Evolutionary conservation across 2,113 vertebrate species (phyloP).

Genomic region (Sitta europaea): DNA sequence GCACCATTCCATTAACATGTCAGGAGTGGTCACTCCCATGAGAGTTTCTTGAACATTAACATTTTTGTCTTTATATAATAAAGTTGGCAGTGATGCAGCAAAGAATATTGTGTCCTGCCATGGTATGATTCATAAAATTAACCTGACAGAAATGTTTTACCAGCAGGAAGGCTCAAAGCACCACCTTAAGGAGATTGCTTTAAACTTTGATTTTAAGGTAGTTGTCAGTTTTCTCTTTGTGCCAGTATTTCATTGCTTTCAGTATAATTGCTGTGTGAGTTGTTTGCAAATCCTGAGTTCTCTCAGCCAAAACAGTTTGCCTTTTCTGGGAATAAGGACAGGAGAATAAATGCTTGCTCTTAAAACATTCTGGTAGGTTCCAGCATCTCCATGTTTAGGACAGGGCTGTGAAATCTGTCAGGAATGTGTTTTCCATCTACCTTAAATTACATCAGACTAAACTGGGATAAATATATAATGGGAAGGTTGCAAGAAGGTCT

Average conservation of each 20-base stretch:
- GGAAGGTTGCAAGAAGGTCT: not conserved
- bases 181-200: constrained; percentile 4
- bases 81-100: not conserved
- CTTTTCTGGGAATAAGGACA: not conserved
- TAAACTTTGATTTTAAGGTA: not conserved
- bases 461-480: not conserved
- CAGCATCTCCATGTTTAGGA: not conserved
- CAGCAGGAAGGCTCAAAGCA: not conserved
- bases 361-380: not conserved
- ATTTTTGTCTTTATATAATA: not conserved
- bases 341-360: not conserved
- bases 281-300: not conserved
- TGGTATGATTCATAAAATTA: not conserved
- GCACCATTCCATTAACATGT: not conserved
- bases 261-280: not conserved
- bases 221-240: not conserved
- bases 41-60: not conserved
- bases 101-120: constrained; percentile 13
- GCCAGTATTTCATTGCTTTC: not conserved
- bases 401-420: not conserved
- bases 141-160: not conserved
- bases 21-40: not conserved
- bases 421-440: not conserved
- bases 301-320: not conserved
- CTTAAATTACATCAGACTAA: not conserved